Conservation (phyloP, 1,140 invertebrate genomes). For the Bacillus rossius region DNA sequence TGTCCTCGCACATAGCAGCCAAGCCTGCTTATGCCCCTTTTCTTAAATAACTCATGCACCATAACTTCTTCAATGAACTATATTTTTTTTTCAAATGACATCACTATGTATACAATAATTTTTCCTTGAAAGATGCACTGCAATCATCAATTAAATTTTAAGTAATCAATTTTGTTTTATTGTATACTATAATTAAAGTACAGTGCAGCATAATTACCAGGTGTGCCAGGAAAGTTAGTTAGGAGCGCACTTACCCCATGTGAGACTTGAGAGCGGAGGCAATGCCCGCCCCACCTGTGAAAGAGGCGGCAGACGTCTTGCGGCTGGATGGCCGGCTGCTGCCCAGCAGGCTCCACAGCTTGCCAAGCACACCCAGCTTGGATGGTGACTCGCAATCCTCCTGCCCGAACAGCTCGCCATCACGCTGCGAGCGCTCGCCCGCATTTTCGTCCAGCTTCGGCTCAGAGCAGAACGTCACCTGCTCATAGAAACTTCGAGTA, state of each 20-base stretch:
- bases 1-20: too few species aligned
- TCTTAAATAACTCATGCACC: too few species aligned
- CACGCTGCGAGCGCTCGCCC: background rate
- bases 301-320: conserved; percentile 57
- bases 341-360: conserved; percentile 48
- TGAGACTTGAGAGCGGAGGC: conserved; percentile 62
- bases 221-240: too few species aligned
- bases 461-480: conserved; percentile 58
- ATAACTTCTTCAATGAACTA: too few species aligned
- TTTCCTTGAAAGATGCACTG: too few species aligned
- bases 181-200: too few species aligned
- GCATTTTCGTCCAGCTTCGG: conserved; percentile 51
- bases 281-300: conserved; percentile 54
- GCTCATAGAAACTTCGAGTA: conserved; percentile 29
- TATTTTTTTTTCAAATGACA: too few species aligned
- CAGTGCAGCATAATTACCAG: too few species aligned
- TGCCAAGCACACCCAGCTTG: conserved; percentile 42
- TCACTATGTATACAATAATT: too few species aligned
- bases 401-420: background rate
- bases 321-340: conserved; percentile 53
- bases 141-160: too few species aligned
- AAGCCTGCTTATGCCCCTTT: too few species aligned
- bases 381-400: conserved; percentile 28
- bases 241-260: conserved; percentile 42
- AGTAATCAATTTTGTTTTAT: too few species aligned